Percentiles rank a stretch among this genome's conserved stretches.
Evolutionary conservation across 2,797 vertebrate genomes (phyloP).

Genomic region (Silurus aristotelis): DNA sequence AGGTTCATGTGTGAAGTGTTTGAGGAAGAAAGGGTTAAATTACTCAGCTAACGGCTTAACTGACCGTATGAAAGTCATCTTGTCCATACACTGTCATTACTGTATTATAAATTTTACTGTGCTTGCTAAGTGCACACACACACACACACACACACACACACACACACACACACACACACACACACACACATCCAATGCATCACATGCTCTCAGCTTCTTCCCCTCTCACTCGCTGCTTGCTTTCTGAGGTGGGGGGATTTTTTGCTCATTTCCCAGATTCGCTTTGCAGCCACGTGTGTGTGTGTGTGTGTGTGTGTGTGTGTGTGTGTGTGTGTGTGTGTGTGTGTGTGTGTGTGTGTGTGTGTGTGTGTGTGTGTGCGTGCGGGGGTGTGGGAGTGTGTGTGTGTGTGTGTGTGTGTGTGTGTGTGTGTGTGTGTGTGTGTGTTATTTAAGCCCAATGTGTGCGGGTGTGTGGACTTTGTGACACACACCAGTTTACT

Average conservation of each 20-base stretch:
- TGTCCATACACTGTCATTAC: constrained; percentile 9
- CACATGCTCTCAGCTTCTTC: constrained; percentile 8
- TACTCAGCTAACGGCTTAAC: constrained; percentile 22
- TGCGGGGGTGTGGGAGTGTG: neutral
- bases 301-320: neutral
- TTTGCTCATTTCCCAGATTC: constrained; percentile 49
- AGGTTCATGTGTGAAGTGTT: neutral
- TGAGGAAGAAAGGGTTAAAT: constrained; percentile 15
- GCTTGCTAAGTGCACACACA: neutral
- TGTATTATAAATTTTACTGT: constrained; percentile 26
- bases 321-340: constrained; percentile 4
- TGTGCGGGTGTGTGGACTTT: constrained; percentile 41
- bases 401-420: neutral
- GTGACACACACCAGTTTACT: constrained; percentile 53
- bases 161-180: constrained; percentile 3
- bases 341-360: too few relatives aligned
- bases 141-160: neutral
- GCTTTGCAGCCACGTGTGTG: neutral
- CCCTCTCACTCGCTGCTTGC: neutral
- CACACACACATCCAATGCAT: neutral
- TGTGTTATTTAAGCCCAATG: constrained; percentile 5
- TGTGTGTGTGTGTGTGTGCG: neutral
- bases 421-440: constrained; percentile 24
- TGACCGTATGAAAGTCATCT: constrained; percentile 24
- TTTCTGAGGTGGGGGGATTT: constrained; percentile 43